phyloP scores from a whole-genome alignment of 92 coral and sea anemone species.

The Siderastrea siderea region DNA sequence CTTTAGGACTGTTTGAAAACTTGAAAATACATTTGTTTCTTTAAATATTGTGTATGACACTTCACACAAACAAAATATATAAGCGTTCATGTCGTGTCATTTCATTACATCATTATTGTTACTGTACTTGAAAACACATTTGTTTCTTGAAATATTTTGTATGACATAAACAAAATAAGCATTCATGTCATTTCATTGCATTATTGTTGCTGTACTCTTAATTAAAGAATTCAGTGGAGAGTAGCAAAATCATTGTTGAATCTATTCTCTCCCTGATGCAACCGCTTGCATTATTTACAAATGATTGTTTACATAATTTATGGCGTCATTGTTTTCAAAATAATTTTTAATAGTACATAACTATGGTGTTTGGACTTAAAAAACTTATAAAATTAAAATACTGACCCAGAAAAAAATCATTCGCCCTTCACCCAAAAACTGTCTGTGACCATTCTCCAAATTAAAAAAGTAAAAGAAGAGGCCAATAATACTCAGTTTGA shows the following conservation, averaged over 20 bases:
- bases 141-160: not conserved
- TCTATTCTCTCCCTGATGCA: constrained; percentile 39
- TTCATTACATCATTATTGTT: no score
- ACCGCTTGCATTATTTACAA: constrained; percentile 40
- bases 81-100: no score
- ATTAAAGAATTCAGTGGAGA: constrained; percentile 36
- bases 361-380: constrained; percentile 55
- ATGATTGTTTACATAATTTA: constrained; percentile 38
- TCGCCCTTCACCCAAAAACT: constrained; percentile 30
- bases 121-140: no score
- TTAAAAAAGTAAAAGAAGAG: not conserved
- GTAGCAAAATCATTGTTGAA: constrained; percentile 26
- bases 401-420: not conserved
- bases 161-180: constrained; percentile 41
- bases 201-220: constrained; percentile 40
- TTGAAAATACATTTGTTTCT: constrained; percentile 29
- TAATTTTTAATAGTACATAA: not conserved
- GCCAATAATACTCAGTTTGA: constrained; percentile 24
- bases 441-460: constrained; percentile 46
- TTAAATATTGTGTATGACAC: not conserved
- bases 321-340: constrained; percentile 35
- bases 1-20: constrained; percentile 51
- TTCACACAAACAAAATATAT: no score
- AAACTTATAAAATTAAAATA: constrained; percentile 45
- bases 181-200: constrained; percentile 36